Evolutionary conservation across 2,797 vertebrate genomes (phyloP).

Genomic region (Mormyrus proboscirostris): DNA sequence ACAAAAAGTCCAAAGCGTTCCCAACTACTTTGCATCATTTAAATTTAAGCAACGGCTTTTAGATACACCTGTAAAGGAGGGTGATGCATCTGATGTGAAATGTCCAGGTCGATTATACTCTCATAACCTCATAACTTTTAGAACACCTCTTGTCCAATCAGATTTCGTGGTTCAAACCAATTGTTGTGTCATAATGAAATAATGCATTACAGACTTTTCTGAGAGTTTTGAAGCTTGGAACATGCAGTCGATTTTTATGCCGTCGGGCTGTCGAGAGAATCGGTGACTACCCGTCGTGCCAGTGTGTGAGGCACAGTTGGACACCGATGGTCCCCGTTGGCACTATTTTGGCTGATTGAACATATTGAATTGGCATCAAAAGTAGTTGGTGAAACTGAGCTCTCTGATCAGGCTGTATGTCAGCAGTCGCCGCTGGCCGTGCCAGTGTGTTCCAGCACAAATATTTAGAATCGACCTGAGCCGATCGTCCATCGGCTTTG

Average conservation of each 20-base stretch:
- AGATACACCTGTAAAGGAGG: neutral
- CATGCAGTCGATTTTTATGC: neutral
- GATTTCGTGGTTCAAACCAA: neutral
- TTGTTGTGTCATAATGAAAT: neutral
- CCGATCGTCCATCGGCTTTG: neutral
- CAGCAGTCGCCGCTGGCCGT: neutral
- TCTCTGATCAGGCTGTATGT: neutral
- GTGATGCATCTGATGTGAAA: neutral
- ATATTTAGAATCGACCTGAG: neutral
- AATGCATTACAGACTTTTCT: neutral
- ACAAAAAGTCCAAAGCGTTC: neutral
- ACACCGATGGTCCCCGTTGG: neutral
- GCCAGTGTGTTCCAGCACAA: neutral
- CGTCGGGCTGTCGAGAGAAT: neutral
- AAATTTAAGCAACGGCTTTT: neutral
- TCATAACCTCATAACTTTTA: neutral
- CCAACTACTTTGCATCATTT: neutral
- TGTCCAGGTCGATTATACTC: neutral
- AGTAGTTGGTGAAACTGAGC: neutral
- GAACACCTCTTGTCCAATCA: neutral
- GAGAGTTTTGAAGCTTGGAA: neutral
- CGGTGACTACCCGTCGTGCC: neutral
- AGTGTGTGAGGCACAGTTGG: neutral
- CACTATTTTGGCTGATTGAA: neutral
- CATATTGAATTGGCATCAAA: neutral